Base-by-base conservation (phyloP, 2,888 invertebrate genomes). In the Anthophora plumipes region DNA sequence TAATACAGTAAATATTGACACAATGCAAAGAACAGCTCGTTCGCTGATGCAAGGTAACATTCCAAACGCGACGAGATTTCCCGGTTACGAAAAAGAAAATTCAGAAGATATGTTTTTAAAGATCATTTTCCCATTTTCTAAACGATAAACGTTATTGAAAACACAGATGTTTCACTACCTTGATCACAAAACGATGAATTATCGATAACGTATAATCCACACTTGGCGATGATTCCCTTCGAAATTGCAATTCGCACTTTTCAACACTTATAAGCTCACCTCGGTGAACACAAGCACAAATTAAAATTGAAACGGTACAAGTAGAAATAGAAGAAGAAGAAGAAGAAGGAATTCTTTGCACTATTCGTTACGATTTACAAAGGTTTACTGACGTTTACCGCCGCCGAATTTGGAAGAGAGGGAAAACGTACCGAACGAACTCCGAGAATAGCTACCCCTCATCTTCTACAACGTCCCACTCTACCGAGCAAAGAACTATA, bases 381-480 rank as follows among this genome's bases (percentile, higher is more conserved):
- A 63, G 82, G 80, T 86, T 85, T 86, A 88, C 87, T 88, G 87
- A 86, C 85, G 87, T 88, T 86, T 83, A 78, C 80, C 59, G 84
- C 77, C 75, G 77, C 83, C 80, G 80, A 80, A 84, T 75, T 75
- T 71, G 83, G 79, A 67, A 77, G 78, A 83, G 83, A 77, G 82
- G 66, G 83, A 74, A 69, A 77, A 70, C 67, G 61, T 73, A 67
- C 59, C 80, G 84, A 72, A 84, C 82, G 68, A 87, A 86, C 91
- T 92, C 93, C 93, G 91, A 93, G 93, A 93, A 93, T 93, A 93
- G 72, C 73, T 57, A 63, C 73, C 72, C 78, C 76, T 67, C 85
- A 71, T 67, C 70, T 71, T 73, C 77, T 54, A 74, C 77, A 64
- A 63, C 64, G 77, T 79, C 77, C 69, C 77, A 77, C 82, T 82